phyloP scores from a whole-genome alignment of 92 coral and sea anemone species.

The Siderastrea radians region DNA sequence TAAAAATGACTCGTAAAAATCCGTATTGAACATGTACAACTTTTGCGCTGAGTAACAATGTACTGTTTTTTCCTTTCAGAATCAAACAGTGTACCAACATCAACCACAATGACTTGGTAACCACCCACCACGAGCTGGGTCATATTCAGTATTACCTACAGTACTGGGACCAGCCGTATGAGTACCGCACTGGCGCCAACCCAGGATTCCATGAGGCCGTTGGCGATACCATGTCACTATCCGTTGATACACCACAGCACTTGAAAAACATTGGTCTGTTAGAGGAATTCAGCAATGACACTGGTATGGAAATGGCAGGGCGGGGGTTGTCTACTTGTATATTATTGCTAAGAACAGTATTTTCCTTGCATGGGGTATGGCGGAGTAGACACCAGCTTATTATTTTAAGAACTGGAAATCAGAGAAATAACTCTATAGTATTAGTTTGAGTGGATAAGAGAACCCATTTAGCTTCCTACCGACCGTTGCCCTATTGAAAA shows the following conservation, averaged over 20 bases:
- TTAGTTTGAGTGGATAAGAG: too few species aligned
- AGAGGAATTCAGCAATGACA: constrained; percentile 53
- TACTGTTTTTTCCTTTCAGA: constrained; percentile 34
- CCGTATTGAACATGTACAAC: too few species aligned
- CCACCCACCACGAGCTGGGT: constrained; percentile 88
- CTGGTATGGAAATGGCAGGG: constrained; percentile 49
- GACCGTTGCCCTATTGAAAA: too few species aligned
- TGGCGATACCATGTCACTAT: constrained; percentile 86
- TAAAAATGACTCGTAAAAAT: too few species aligned
- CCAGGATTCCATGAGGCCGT: constrained; percentile 88
- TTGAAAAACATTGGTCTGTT: constrained; percentile 74
- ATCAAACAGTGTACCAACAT: constrained; percentile 83
- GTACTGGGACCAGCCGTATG: constrained; percentile 79
- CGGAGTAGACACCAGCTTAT: too few species aligned
- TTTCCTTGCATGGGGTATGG: too few species aligned
- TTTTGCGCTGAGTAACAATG: not conserved
- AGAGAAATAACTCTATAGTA: too few species aligned
- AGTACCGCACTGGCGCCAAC: constrained; percentile 91
- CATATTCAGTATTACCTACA: constrained; percentile 93
- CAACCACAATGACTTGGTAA: constrained; percentile 79
- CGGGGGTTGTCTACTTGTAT: too few species aligned
- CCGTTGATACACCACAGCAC: constrained; percentile 91
- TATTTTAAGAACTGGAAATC: too few species aligned
- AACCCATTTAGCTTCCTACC: too few species aligned
- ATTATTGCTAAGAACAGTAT: too few species aligned